Base-by-base conservation (phyloP, 2,888 invertebrate species). In the Fragum whitleyi region DNA sequence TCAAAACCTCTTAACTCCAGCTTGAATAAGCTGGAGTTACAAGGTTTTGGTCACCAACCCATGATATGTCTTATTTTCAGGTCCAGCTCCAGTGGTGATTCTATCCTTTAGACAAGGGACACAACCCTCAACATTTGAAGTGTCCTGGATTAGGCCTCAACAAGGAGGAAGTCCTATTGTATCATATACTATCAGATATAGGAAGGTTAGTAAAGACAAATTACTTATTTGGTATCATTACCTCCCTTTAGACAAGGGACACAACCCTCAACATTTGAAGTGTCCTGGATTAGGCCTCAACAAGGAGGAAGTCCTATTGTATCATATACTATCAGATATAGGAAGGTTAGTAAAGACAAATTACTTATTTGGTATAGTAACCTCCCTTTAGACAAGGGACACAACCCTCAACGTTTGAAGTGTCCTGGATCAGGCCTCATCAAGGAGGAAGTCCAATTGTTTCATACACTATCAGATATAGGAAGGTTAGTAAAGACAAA, bases 241-340 rank as follows among this genome's bases (percentile, higher is more conserved):
- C n/a, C n/a, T n/a, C n/a, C 84, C 2, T 81, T 62, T n/a, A 51
- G 79, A 28, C 79, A 84, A 28, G 76, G 84, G 29, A 71, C 70
- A 19, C 77, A 81, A 14, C 51, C 84, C 7, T 69, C 65, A 14
- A 47, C 59, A n/a, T 84, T 73, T 53, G 42, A 59, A 6, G 53
- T 84, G 14, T 74, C 79, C 23, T 84, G 84, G 84, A 32, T 47
- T 14, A 62, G 62, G 32, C 79, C 83, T 28, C 74, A 59, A n/a
- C 69, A 59, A 26, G 72, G 79, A 5, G 39, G 65, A 21, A 42
- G 42, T 42, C 19, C 21, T 9, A 76, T 84, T 32, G 39, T 61
- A 9, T 39, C 62, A 1, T 84, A 79, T 26, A 67, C 42, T 55
- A 23, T 81, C 36, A 79, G 69, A 67, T 84, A 78, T 36, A 81